phyloP scores from a whole-genome alignment of 2,888 invertebrate genomes.

The Hymenopus coronatus region DNA sequence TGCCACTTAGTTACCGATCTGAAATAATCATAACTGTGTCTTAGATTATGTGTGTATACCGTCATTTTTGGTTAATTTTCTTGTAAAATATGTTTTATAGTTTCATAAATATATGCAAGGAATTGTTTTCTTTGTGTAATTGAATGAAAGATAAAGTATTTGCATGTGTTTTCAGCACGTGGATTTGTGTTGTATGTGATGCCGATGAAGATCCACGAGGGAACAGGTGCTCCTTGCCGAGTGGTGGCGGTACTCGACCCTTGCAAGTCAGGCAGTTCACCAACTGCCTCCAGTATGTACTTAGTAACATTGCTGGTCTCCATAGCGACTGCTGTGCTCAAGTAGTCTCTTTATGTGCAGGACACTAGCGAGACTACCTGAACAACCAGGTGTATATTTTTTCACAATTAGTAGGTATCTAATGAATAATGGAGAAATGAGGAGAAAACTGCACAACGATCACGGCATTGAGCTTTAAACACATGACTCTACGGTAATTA shows the following conservation, averaged over 20 bases:
- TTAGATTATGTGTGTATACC: too few relatives aligned
- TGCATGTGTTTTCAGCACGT: slow-evolving; percentile 44
- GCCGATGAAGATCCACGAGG: slow-evolving; percentile 60
- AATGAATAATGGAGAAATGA: not conserved
- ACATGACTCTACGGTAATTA: too few relatives aligned
- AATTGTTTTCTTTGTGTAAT: too few relatives aligned
- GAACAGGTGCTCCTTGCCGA: slow-evolving; percentile 61
- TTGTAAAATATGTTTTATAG: too few relatives aligned
- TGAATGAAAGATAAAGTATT: not conserved
- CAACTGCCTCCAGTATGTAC: not conserved
- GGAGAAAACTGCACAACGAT: not conserved
- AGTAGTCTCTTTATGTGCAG: not conserved
- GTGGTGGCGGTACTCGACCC: slow-evolving; percentile 49
- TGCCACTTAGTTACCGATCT: too few relatives aligned
- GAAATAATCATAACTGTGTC: too few relatives aligned
- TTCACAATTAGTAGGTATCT: not conserved
- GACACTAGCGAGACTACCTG: not conserved
- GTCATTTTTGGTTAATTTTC: too few relatives aligned
- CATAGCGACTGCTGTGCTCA: not conserved
- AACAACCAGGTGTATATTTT: not conserved
- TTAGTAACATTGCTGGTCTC: not conserved
- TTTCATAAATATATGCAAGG: too few relatives aligned
- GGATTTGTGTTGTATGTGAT: slow-evolving; percentile 55
- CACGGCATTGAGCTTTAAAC: not conserved
- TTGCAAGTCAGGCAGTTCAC: not conserved